Base-by-base conservation (phyloP, 1,140 invertebrate species). In the Laodelphax striatellus region DNA sequence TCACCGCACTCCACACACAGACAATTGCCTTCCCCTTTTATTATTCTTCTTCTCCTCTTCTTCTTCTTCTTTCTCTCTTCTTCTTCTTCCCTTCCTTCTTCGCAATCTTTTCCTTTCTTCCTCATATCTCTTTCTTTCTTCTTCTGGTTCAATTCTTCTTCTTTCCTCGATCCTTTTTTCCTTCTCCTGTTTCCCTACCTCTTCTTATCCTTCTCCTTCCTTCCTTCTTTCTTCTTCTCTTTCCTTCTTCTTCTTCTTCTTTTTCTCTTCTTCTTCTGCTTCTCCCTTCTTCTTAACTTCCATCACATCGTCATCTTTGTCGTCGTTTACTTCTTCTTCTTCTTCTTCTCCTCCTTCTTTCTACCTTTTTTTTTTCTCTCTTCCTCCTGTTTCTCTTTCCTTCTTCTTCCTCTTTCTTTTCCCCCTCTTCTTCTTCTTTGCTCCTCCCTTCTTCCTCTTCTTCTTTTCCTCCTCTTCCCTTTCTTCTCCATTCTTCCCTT, bases 251-350 rank as follows among this genome's bases (percentile, higher is more conserved):
- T 44, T 44, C 43, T n/a, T 2, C 14, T 44, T 9, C n/a, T n/a
- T n/a, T 44, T 19, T 9, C 43, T 19, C 43, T n/a, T n/a, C n/a
- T n/a, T n/a, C n/a, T n/a, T n/a, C n/a, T n/a, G n/a, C n/a, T n/a
- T n/a, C n/a, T n/a, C 43, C 56, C n/a, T 10, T 46, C 8, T 52
- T 34, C n/a, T n/a, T n/a, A n/a, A n/a, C n/a, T 11, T 16, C 11
- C 11, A 5, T 46, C 11, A 4, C 4, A 5, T 46, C 19, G 4
- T n/a, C n/a, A n/a, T n/a, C n/a, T n/a, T n/a, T n/a, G n/a, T n/a
- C n/a, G n/a, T n/a, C n/a, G n/a, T n/a, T n/a, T n/a, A n/a, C n/a
- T 50, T 50, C 42, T 21, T 22, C 52, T 56, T 60, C 58, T 22
- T 58, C 55, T 44, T 44, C 43, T 19, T 44, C 9, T 44, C 43